These are phyloP conservation scores for Empidonax alnorum DNA, from an alignment of 2,113 vertebrate species.

Conservation along the genomic window DNA sequence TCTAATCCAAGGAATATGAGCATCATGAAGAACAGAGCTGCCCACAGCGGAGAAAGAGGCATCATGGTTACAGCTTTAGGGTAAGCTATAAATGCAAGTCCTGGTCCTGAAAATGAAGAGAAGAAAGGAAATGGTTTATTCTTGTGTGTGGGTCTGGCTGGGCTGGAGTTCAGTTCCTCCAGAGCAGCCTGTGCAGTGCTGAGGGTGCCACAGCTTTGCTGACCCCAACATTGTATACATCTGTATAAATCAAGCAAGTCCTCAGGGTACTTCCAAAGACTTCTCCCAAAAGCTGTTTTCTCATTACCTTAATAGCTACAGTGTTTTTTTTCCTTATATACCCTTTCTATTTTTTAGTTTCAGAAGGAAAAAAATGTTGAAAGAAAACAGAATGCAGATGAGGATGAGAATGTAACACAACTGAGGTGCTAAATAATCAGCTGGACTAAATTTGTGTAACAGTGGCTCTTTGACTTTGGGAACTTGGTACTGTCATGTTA, in stretches of 20 bases:
- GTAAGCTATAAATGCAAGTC: constrained; percentile 97
- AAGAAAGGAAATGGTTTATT: neutral
- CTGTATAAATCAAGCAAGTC: neutral
- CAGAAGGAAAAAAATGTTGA: neutral
- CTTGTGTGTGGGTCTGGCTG: neutral
- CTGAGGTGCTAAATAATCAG: neutral
- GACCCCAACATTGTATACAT: neutral
- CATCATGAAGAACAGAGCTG: constrained; percentile 98
- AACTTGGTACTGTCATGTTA: neutral
- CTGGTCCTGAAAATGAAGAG: constrained; percentile 83
- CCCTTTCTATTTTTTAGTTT: neutral
- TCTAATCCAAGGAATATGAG: constrained; percentile 98
- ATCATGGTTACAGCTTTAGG: constrained; percentile 99
- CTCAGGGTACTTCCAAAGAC: neutral
- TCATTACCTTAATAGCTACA: neutral
- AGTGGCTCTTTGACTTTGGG: neutral
- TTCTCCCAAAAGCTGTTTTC: neutral
- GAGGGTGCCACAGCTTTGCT: neutral
- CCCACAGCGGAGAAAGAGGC: constrained; percentile 96
- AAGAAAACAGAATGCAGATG: neutral
- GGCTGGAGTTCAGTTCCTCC: neutral
- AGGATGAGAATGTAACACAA: neutral
- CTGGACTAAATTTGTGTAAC: neutral
- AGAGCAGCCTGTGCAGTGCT: neutral
- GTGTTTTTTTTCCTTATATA: neutral